These are phyloP conservation scores for Erethizon dorsatum DNA, from an alignment of 2,797 vertebrate species.

Conservation along the genomic window DNA sequence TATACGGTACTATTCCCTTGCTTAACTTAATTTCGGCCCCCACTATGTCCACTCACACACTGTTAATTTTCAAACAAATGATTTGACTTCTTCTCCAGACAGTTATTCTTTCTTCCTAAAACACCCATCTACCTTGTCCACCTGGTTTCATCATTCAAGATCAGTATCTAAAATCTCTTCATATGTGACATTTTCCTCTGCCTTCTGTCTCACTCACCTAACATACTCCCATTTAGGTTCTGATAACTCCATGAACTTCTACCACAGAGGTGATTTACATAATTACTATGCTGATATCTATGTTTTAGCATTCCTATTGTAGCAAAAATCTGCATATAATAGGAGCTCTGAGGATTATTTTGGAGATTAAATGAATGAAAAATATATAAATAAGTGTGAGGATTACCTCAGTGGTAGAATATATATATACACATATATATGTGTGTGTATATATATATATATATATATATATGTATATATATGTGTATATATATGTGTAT, in stretches of 20 bases:
- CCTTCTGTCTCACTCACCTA: background rate
- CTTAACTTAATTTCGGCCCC: background rate
- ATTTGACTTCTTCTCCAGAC: background rate
- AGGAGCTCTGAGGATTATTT: background rate
- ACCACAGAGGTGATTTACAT: background rate
- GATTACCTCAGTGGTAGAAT: background rate
- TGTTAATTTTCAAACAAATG: background rate
- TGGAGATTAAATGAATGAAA: background rate
- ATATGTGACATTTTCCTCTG: background rate
- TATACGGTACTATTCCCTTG: background rate
- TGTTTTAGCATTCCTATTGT: background rate
- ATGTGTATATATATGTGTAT: background rate
- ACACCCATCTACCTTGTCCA: background rate
- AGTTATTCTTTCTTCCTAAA: background rate
- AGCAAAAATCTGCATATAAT: background rate
- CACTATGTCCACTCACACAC: background rate
- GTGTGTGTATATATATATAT: too few relatives aligned
- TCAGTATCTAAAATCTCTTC: constrained; percentile 43
- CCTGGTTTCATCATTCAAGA: background rate
- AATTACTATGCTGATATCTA: background rate
- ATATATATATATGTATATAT: too few relatives aligned
- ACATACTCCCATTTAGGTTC: background rate
- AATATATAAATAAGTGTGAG: background rate
- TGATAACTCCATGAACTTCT: background rate
- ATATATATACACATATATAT: too few relatives aligned